A percentile compares a stretch with the other conserved stretches of the same genome.
These are phyloP conservation scores for Scyliorhinus canicula DNA, from an alignment of 2,797 vertebrate genomes.

Conservation along the genomic window DNA sequence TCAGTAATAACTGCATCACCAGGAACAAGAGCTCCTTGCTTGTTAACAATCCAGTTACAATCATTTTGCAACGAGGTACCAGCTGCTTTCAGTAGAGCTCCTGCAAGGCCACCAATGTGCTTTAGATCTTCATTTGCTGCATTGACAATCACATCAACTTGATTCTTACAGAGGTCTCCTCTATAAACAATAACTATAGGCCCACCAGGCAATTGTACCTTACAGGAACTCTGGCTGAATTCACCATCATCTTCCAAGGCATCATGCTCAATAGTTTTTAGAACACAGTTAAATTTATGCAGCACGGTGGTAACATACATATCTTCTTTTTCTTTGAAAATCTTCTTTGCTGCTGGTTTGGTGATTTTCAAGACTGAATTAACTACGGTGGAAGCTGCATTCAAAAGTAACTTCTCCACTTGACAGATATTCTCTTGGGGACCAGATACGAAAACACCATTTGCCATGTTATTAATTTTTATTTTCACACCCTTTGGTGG, in stretches of 20 bases:
- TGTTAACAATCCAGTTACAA: constrained; percentile 52
- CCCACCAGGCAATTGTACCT: constrained; percentile 52
- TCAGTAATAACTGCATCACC: constrained; percentile 55
- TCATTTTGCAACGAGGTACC: constrained; percentile 64
- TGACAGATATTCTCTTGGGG: constrained; percentile 55
- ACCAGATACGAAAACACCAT: constrained; percentile 59
- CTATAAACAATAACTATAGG: constrained; percentile 57
- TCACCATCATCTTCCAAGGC: constrained; percentile 41
- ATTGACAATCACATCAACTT: constrained; percentile 70
- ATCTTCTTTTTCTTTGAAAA: constrained; percentile 56
- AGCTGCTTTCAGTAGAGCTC: constrained; percentile 58
- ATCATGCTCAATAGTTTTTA: constrained; percentile 56
- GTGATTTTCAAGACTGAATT: constrained; percentile 53
- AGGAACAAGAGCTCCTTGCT: constrained; percentile 43
- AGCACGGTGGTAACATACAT: constrained; percentile 47
- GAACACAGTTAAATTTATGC: constrained; percentile 53
- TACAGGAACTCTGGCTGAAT: constrained; percentile 40
- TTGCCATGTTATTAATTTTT: constrained; percentile 44
- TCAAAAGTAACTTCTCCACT: constrained; percentile 44
- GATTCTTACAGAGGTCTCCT: constrained; percentile 60
- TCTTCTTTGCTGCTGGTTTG: constrained; percentile 69
- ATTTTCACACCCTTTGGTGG: constrained; percentile 51
- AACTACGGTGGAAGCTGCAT: constrained; percentile 47
- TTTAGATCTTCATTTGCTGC: constrained; percentile 67
- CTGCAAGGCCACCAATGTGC: constrained; percentile 63